phyloP scores from a whole-genome alignment of 2,113 vertebrate species.

The Crotophaga sulcirostris region DNA sequence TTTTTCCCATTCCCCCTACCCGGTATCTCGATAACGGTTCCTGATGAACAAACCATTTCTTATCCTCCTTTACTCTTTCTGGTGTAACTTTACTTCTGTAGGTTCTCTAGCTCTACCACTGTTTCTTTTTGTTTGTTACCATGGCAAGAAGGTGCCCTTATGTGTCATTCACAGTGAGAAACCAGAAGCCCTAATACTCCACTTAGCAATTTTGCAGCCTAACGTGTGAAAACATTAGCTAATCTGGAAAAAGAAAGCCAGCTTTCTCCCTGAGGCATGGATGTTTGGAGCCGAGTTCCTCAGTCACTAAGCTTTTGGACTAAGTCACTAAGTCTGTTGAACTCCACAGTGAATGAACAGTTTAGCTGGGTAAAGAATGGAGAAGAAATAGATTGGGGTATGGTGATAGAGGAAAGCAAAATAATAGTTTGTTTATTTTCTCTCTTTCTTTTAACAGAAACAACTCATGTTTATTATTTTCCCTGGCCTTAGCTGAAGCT shows the following conservation, averaged over 20 bases:
- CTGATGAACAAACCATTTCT: neutral
- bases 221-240: conserved; percentile 20
- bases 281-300: neutral
- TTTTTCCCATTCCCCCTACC: neutral
- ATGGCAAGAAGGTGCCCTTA: neutral
- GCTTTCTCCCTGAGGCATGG: neutral
- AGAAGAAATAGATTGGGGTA: neutral
- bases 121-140: neutral
- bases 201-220: conserved; percentile 3
- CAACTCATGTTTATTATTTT: neutral
- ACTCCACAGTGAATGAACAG: neutral
- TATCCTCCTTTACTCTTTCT: neutral
- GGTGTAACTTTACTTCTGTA: neutral
- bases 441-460: neutral
- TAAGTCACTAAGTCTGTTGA: too few relatives aligned
- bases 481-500: neutral
- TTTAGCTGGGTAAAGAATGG: neutral
- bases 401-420: neutral
- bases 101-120: neutral
- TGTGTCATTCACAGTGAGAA: neutral
- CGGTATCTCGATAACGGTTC: accelerated
- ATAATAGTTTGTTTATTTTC: neutral
- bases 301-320: neutral
- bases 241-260: neutral
- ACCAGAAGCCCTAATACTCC: neutral